phyloP scores from a whole-genome alignment of 2,888 invertebrate species.

The Papilio elwesi region DNA sequence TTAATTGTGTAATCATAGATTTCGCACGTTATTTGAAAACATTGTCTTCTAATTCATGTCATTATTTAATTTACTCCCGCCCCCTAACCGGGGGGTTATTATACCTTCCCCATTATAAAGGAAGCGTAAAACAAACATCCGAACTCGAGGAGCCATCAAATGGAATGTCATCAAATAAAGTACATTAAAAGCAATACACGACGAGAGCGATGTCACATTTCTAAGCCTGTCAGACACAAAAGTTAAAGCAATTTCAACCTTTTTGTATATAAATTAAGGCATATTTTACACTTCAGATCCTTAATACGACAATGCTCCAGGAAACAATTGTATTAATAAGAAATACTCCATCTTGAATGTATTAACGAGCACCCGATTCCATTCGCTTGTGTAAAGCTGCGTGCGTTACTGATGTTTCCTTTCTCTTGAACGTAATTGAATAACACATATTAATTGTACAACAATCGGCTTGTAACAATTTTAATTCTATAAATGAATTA shows the following conservation, averaged over 20 bases:
- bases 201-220: slow-evolving; percentile 23
- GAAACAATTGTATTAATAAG: slow-evolving; percentile 36
- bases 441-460: not conserved
- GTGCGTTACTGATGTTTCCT: not conserved
- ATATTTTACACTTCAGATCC: not conserved
- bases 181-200: slow-evolving; percentile 34
- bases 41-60: slow-evolving; percentile 5
- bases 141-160: slow-evolving; percentile 32
- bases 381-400: not conserved
- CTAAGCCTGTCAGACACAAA: not conserved
- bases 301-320: slow-evolving; percentile 14
- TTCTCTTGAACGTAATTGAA: not conserved
- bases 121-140: slow-evolving; percentile 33
- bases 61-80: slow-evolving; percentile 9
- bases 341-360: slow-evolving; percentile 33
- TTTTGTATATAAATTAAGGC: not conserved
- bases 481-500: not conserved
- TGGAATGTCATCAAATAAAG: slow-evolving; percentile 33
- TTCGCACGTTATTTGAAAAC: not conserved
- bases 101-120: slow-evolving; percentile 12
- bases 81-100: no score
- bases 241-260: slow-evolving; percentile 4
- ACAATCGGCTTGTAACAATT: not conserved
- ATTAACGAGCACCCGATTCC: slow-evolving; percentile 1
- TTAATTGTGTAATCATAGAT: no score